Percentiles rank a stretch among this genome's conserved stretches.
These are phyloP conservation scores for Pterocles burchelli DNA, from an alignment of 2,113 vertebrate species.

Conservation along the genomic window DNA sequence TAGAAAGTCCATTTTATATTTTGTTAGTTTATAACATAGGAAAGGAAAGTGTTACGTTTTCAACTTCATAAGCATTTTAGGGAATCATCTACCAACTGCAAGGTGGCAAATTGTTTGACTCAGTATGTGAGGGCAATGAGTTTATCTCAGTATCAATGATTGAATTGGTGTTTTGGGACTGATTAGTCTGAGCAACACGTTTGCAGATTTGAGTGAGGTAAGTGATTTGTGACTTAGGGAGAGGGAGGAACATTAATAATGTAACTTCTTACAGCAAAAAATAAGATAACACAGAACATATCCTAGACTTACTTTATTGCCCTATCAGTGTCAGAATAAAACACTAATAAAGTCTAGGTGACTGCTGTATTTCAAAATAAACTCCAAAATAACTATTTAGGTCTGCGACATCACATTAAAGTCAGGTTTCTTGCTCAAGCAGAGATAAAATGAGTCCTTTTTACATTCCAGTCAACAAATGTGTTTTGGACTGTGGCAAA, in stretches of 20 bases:
- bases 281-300: not conserved
- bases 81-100: not conserved
- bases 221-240: constrained; percentile 33
- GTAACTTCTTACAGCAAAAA: not conserved
- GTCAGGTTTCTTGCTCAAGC: not conserved
- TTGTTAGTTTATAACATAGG: not conserved
- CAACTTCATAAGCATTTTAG: constrained; percentile 11
- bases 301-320: not conserved
- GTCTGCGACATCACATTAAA: not conserved
- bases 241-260: constrained; percentile 5
- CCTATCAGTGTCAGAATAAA: not conserved
- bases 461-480: not conserved
- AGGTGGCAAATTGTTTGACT: not conserved
- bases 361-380: not conserved
- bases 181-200: not conserved
- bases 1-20: not conserved
- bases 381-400: not conserved
- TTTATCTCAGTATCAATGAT: constrained; percentile 1
- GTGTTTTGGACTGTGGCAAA: not conserved
- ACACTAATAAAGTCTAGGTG: not conserved
- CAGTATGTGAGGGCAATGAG: not conserved
- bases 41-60: not conserved
- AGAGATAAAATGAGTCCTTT: not conserved
- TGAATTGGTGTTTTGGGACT: constrained; percentile 37
- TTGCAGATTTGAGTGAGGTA: constrained; percentile 35